A percentile compares a stretch with the other conserved stretches of the same genome.
phyloP scores from a whole-genome alignment of 2,113 vertebrate species.

The Urocolius indicus region DNA sequence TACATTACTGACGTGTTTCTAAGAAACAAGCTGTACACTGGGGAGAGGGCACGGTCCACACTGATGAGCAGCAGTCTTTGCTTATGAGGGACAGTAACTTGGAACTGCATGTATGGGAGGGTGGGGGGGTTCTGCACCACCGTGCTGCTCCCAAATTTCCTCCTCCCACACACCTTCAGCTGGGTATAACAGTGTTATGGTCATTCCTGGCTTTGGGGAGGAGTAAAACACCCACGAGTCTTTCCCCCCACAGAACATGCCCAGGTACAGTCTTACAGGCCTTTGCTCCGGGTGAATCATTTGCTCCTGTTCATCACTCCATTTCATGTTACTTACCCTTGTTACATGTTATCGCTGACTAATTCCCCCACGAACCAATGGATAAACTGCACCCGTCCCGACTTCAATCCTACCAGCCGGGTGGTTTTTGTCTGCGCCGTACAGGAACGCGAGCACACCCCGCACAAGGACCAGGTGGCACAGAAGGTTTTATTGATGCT shows the following conservation, averaged over 20 bases:
- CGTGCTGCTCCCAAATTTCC: too few species aligned
- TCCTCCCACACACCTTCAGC: too few species aligned
- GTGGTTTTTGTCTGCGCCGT: not conserved
- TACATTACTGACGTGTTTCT: not conserved
- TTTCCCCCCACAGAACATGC: too few species aligned
- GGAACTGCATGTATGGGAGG: too few species aligned
- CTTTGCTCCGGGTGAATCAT: not conserved
- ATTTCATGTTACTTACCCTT: too few species aligned
- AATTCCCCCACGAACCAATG: rapidly evolving
- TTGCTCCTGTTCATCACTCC: not conserved
- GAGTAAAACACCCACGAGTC: too few species aligned
- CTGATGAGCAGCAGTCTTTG: not conserved
- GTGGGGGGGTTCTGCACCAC: too few species aligned
- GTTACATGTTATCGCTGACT: rapidly evolving
- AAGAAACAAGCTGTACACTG: not conserved
- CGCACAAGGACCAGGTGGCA: rapidly evolving
- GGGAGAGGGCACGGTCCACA: not conserved
- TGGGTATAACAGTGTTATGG: not conserved
- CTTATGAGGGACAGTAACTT: too few species aligned
- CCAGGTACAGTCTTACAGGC: not conserved
- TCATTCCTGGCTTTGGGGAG: not conserved
- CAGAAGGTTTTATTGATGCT: not conserved
- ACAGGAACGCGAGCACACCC: too few species aligned
- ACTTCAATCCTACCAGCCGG: rapidly evolving
- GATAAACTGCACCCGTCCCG: not conserved